Conservation (phyloP, 2,797 vertebrate genomes). For the Okamejei kenojei region DNA sequence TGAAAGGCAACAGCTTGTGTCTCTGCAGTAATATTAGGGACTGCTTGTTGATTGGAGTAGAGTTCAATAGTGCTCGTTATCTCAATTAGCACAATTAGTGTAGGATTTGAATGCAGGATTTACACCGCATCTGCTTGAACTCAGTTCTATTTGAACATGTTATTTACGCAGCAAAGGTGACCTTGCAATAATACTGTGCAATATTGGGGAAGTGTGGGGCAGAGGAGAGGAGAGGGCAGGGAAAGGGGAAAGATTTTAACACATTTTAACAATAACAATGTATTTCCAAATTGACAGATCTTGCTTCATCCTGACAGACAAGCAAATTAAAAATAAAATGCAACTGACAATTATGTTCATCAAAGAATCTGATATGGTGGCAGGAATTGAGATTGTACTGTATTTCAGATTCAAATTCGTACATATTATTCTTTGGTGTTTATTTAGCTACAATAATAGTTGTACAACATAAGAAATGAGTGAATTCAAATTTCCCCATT, state of each 20-base stretch:
- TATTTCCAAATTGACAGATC: not conserved
- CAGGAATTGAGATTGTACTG: not conserved
- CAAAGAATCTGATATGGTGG: not conserved
- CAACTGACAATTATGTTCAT: not conserved
- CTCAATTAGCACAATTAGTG: conserved; percentile 68
- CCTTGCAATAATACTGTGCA: not conserved
- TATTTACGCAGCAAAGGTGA: conserved; percentile 13
- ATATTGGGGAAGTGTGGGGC: too few relatives aligned
- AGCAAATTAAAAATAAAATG: not conserved
- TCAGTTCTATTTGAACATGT: conserved; percentile 26
- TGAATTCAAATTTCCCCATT: not conserved
- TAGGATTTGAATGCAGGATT: conserved; percentile 59
- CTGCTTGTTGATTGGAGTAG: conserved; percentile 64
- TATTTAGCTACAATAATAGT: not conserved
- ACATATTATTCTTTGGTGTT: not conserved
- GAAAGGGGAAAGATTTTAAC: not conserved
- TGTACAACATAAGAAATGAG: not conserved
- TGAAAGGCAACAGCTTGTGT: conserved; percentile 69
- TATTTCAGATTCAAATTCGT: not conserved
- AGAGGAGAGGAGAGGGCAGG: too few relatives aligned
- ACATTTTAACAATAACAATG: not conserved
- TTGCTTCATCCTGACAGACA: not conserved
- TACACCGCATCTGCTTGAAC: conserved; percentile 61
- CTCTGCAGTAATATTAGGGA: conserved; percentile 65
- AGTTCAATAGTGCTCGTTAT: conserved; percentile 65